These are phyloP conservation scores for Pachypeltis micranthus DNA, from an alignment of 1,140 invertebrate genomes.

Conservation along the genomic window DNA sequence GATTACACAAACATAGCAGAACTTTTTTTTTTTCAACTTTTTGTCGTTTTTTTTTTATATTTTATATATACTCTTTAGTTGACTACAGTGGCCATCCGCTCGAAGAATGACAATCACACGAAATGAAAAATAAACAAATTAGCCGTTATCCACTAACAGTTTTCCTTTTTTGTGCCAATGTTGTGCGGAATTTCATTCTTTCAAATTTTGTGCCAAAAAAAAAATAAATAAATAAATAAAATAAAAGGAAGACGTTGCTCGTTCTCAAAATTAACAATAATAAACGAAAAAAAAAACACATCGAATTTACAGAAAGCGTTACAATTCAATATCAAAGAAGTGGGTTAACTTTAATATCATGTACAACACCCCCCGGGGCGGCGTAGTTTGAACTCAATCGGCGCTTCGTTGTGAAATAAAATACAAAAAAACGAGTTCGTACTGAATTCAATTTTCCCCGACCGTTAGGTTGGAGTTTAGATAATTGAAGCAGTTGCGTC, in stretches of 20 bases:
- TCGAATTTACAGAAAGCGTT: conserved; percentile 1
- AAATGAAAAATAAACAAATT: neutral
- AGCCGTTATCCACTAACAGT: neutral
- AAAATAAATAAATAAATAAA: no score
- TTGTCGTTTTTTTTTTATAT: no score
- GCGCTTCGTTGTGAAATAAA: neutral
- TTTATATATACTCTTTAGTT: no score
- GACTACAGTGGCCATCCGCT: conserved; percentile 6
- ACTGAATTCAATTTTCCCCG: neutral
- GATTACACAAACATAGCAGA: conserved; percentile 8
- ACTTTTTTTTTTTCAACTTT: no score
- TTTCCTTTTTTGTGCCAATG: neutral
- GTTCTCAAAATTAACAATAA: neutral
- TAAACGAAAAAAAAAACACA: no score
- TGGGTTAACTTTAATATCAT: neutral
- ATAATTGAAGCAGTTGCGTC: neutral
- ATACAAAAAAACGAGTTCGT: neutral
- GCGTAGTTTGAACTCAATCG: neutral
- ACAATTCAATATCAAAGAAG: neutral
- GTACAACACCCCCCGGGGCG: neutral
- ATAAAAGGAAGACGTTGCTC: neutral
- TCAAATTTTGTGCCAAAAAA: no score
- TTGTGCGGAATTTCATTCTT: neutral
- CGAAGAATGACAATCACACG: neutral
- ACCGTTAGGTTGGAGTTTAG: neutral